Conservation (phyloP, 2,113 vertebrate species). For the Salminus brasiliensis region DNA sequence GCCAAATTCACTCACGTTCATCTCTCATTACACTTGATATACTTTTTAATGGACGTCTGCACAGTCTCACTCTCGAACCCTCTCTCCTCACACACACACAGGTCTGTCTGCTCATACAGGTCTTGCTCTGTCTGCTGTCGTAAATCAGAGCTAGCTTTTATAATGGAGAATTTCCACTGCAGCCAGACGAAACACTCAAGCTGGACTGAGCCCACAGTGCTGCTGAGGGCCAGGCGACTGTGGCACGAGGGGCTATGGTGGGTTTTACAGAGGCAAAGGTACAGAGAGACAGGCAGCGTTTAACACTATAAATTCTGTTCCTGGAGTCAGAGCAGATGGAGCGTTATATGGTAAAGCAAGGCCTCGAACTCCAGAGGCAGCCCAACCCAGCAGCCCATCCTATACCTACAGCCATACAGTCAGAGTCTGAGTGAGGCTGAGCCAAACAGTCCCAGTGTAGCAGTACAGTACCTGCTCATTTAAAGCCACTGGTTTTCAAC, state of each 20-base stretch:
- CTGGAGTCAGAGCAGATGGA: background rate
- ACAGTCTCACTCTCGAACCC: background rate
- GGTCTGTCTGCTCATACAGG: background rate
- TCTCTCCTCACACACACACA: conserved; percentile 3
- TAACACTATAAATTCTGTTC: background rate
- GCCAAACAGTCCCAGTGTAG: no score
- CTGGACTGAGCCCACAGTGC: background rate
- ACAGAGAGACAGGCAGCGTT: background rate
- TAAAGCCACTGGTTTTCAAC: no score
- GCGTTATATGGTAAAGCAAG: no score
- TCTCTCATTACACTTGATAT: no score
- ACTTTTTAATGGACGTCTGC: no score
- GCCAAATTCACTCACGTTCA: no score
- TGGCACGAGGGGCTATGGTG: no score
- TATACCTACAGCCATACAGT: no score
- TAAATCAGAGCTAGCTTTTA: conserved; percentile 33
- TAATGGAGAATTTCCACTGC: conserved; percentile 41
- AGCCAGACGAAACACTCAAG: background rate
- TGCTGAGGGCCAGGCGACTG: background rate
- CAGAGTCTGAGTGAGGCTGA: no score
- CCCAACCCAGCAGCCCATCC: no score
- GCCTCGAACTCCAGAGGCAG: background rate
- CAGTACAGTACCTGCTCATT: no score
- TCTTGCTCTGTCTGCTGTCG: background rate
- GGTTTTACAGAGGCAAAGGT: background rate